Conservation (phyloP, 2,888 invertebrate genomes). For the Rhimphoctona megacephalus region DNA sequence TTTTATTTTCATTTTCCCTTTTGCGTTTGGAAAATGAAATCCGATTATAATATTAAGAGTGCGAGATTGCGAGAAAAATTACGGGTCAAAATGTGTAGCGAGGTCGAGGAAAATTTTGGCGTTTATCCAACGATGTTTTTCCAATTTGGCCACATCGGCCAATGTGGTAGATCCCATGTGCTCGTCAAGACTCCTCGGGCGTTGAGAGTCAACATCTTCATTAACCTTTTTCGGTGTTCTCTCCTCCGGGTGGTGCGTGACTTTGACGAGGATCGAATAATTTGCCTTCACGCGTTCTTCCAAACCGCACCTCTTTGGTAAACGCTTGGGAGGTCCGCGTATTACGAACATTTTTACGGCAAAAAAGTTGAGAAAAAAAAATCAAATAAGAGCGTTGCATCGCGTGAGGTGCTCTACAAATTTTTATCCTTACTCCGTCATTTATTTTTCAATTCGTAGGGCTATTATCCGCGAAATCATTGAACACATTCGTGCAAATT, state of each 20-base stretch:
- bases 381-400: slow-evolving; percentile 9
- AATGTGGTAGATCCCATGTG: neutral
- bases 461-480: neutral
- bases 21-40: neutral
- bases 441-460: slow-evolving; percentile 13
- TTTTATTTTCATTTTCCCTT: too few species aligned
- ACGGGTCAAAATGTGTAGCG: neutral
- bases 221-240: slow-evolving; percentile 68
- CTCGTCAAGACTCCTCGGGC: slow-evolving; percentile 21
- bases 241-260: slow-evolving; percentile 62
- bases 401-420: slow-evolving; percentile 24
- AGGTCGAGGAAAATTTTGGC: neutral
- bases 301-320: slow-evolving; percentile 47
- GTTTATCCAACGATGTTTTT: neutral
- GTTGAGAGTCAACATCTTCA: slow-evolving; percentile 61
- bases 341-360: slow-evolving; percentile 35
- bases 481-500: neutral
- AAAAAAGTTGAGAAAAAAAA: slow-evolving; percentile 40
- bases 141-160: neutral
- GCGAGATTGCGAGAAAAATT: neutral
- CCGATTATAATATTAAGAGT: neutral
- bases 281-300: slow-evolving; percentile 64
- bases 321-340: slow-evolving; percentile 62
- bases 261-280: slow-evolving; percentile 71
- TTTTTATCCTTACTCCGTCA: neutral